Evolutionary conservation across 2,113 vertebrate genomes (phyloP).

Genomic region (Centrocercus urophasianus): DNA sequence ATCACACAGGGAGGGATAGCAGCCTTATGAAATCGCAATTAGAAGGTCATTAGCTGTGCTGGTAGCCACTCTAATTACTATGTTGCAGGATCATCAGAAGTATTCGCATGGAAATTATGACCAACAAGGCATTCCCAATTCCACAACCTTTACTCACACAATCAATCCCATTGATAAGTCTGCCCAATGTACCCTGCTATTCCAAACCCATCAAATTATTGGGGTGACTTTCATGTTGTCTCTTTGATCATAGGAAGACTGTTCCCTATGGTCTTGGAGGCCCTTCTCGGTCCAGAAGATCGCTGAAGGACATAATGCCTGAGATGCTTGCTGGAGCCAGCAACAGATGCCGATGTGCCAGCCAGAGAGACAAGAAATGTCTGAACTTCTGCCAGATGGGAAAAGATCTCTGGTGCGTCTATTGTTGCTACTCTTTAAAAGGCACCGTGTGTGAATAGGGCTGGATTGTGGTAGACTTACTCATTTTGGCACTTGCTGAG

Average conservation of each 20-base stretch:
- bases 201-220: constrained; percentile 10
- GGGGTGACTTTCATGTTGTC: constrained; percentile 27
- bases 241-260: constrained; percentile 81
- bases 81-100: background rate
- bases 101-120: background rate
- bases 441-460: background rate
- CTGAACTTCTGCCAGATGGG: constrained; percentile 84
- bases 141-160: background rate
- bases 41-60: constrained; percentile 32
- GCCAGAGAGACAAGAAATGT: constrained; percentile 85
- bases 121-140: background rate
- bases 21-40: constrained; percentile 41
- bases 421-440: constrained; percentile 15
- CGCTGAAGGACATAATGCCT: constrained; percentile 69
- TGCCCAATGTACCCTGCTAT: background rate
- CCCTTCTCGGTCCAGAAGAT: constrained; percentile 85
- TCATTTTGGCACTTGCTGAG: constrained; percentile 18
- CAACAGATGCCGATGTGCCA: constrained; percentile 85
- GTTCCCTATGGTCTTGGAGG: constrained; percentile 94
- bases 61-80: background rate
- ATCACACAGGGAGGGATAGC: background rate
- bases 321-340: background rate
- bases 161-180: background rate
- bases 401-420: constrained; percentile 76
- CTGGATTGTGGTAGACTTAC: constrained; percentile 3